Evolutionary conservation across 2,888 invertebrate genomes (phyloP), one percentile per base, ranked within the genome.

Genomic region (Tubiluchus corallicola): DNA sequence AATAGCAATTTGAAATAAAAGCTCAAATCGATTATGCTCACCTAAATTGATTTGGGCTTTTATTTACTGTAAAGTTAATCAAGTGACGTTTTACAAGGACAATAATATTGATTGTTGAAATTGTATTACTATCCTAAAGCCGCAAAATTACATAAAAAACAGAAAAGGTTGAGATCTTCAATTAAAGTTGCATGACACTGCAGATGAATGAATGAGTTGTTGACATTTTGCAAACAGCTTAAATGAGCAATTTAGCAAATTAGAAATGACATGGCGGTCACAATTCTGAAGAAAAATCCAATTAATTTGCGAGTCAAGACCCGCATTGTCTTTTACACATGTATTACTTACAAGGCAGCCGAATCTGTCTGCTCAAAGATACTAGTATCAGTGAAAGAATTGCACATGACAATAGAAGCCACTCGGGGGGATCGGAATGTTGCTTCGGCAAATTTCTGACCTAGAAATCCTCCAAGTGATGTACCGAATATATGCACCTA

Each of bases 311-410:
- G 13, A 3, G 13, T 21, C 13, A 21, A 16, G 44, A 20, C n/a
- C 5, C 3, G 19, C 4, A 3, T 13, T 17, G 3, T 13, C 20
- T n/a, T n/a, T 13, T 41, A 4, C 15, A 21, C 3, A 46, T 3
- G 15, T 3, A 17, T 20, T 20, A 53, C 74, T 70, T 66, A 76
- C 76, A 84, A 67, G 20, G 78, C 74, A 13, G 82, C 76, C 1
- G 82, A 78, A 54, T 81, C 81, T 56, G 78, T 75, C 61, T 81
- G 82, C 57, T 80, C 79, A 68, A 87, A 87, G 29, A 87, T 76
- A n/a, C 81, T 72, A 2, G 88, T 85, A 57, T 87, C 84, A 1
- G 77, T 77, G 61, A 87, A 88, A 29, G 82, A 74, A 62, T 88
- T 87, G 64, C 87, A 87, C 5, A 88, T 67, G 48, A 87, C 68